Conservation (phyloP, 2,797 vertebrate species). For the Arctocebus calabarensis region DNA sequence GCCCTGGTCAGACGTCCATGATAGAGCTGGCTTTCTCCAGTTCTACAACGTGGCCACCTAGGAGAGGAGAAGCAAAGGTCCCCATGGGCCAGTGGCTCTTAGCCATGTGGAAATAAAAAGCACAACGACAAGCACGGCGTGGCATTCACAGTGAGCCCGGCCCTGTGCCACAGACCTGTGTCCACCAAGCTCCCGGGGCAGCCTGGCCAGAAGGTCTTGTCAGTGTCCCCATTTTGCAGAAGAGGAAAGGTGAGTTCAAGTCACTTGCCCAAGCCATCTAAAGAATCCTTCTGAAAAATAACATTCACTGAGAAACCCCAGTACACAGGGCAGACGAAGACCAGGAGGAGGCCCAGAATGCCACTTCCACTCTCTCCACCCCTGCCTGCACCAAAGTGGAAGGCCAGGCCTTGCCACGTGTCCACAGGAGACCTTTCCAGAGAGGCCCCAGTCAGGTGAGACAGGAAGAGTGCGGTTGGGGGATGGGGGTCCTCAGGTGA, state of each 20-base stretch:
- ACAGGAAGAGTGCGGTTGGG: not conserved
- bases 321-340: no score
- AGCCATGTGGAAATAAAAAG: not conserved
- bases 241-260: no score
- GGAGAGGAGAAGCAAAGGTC: not conserved
- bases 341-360: rapidly evolving
- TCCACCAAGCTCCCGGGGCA: not conserved
- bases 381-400: not conserved
- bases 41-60: not conserved
- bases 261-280: no score
- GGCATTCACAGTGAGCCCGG: rapidly evolving
- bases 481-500: not conserved
- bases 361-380: not conserved
- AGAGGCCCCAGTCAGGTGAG: not conserved
- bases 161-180: not conserved
- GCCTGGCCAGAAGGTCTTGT: rapidly evolving
- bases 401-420: not conserved
- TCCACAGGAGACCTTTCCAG: not conserved
- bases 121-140: no score
- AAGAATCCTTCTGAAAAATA: not conserved
- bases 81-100: no score
- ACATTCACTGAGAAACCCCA: not conserved
- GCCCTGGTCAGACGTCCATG: rapidly evolving
- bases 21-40: not conserved
- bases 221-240: not conserved